Percentiles rank a stretch among this genome's conserved stretches.
Evolutionary conservation across 1,140 invertebrate genomes (phyloP).

Genomic region (Calycopis cecrops): DNA sequence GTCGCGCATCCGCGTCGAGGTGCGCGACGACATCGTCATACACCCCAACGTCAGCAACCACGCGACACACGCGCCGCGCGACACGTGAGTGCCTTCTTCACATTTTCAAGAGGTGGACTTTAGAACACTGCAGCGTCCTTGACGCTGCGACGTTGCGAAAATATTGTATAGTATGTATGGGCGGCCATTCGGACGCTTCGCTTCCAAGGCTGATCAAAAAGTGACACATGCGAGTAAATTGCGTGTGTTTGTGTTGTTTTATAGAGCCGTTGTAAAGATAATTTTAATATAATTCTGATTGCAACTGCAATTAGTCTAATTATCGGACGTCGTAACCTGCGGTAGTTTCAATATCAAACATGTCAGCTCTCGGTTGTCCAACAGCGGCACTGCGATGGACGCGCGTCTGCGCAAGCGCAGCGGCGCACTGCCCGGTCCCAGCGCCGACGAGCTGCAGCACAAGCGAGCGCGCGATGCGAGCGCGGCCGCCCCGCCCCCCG

Average conservation of each 20-base stretch:
- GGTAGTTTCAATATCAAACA: too few species aligned
- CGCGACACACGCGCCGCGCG: conserved; percentile 47
- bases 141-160: too few species aligned
- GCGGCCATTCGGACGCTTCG: too few species aligned
- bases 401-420: conserved; percentile 48
- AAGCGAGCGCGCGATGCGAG: conserved; percentile 28
- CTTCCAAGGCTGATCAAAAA: too few species aligned
- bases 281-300: too few species aligned
- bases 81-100: conserved; percentile 33
- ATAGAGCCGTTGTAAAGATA: too few species aligned
- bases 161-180: too few species aligned
- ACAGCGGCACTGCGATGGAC: conserved; percentile 37
- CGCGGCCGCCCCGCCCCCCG: conserved; percentile 11
- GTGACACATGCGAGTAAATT: too few species aligned
- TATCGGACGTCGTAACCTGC: background rate
- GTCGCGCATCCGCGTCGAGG: conserved; percentile 89
- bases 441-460: conserved; percentile 39
- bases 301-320: background rate
- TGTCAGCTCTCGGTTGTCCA: too few species aligned
- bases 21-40: conserved; percentile 82
- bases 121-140: too few species aligned
- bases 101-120: too few species aligned
- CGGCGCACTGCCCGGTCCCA: conserved; percentile 47
- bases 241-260: too few species aligned
- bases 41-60: conserved; percentile 79